Conservation (phyloP, 53 echinoderm and acorn worm genomes). For the Arbacia lixula region DNA sequence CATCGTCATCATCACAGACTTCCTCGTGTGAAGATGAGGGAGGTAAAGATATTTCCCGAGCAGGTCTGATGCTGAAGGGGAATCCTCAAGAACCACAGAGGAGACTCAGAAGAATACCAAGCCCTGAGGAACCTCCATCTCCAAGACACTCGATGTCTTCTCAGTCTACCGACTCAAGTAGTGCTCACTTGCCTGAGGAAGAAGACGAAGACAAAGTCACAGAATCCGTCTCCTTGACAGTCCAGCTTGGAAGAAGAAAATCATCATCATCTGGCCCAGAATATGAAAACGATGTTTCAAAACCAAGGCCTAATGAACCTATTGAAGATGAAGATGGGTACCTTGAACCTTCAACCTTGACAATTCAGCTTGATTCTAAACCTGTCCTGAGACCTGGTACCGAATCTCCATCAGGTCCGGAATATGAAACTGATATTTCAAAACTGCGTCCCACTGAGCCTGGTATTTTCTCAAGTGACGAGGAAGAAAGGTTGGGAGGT, state of each 20-base stretch:
- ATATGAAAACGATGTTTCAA: slow-evolving; percentile 5
- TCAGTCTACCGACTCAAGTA: too few species aligned
- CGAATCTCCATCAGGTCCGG: not conserved
- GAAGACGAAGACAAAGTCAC: too few species aligned
- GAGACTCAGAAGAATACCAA: too few species aligned
- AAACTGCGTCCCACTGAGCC: too few species aligned
- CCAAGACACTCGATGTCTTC: too few species aligned
- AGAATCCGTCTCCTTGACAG: too few species aligned
- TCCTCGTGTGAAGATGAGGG: slow-evolving; percentile 10
- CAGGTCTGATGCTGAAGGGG: not conserved
- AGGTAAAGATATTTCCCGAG: not conserved
- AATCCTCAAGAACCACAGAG: not conserved
- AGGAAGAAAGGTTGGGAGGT: not conserved
- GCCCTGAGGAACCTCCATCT: too few species aligned
- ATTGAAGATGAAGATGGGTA: not conserved
- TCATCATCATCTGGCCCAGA: slow-evolving; percentile 11
- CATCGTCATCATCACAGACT: slow-evolving; percentile 26
- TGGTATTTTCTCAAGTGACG: too few species aligned
- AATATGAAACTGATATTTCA: too few species aligned
- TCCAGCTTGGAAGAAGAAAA: too few species aligned
- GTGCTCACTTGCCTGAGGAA: too few species aligned
- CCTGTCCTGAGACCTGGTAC: not conserved
- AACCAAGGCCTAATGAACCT: not conserved
- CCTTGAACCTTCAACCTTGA: slow-evolving; percentile 5
- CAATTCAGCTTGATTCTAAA: slow-evolving; percentile 8